A percentile compares a stretch with the other conserved stretches of the same genome.
phyloP scores from a whole-genome alignment of 2,888 invertebrate species.

The Unio delphinus region DNA sequence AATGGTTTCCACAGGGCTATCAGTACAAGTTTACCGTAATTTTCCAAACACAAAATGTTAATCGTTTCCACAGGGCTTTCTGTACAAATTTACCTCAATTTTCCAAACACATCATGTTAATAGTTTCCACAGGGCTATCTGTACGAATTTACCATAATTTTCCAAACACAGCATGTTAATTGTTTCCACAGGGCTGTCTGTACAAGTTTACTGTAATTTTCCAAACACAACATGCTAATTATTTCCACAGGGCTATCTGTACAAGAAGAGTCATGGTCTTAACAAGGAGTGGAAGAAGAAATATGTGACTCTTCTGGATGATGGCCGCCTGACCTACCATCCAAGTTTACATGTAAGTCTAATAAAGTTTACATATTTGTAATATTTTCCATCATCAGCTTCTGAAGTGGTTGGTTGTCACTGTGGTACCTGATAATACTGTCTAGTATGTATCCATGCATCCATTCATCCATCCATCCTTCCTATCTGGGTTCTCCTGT shows the following conservation, averaged over 20 bases:
- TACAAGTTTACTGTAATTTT: too few relatives aligned
- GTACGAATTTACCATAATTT: constrained; percentile 73
- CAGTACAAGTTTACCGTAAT: constrained; percentile 81
- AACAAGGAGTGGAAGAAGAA: constrained; percentile 99
- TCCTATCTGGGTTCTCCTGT: too few relatives aligned
- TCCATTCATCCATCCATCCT: too few relatives aligned
- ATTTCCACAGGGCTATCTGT: constrained; percentile 83
- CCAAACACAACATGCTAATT: not conserved
- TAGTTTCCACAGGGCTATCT: constrained; percentile 81
- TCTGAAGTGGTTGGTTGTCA: not conserved
- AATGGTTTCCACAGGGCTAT: constrained; percentile 78
- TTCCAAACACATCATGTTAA: not conserved
- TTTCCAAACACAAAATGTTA: not conserved
- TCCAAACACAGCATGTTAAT: not conserved
- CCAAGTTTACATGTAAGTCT: constrained; percentile 90
- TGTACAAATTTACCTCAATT: constrained; percentile 80
- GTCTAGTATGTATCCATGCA: not conserved
- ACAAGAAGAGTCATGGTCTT: constrained; percentile 91
- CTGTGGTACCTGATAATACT: too few relatives aligned
- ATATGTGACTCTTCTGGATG: constrained; percentile 95
- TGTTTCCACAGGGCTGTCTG: constrained; percentile 81
- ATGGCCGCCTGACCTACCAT: constrained; percentile 95
- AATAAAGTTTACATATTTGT: not conserved
- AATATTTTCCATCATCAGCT: not conserved
- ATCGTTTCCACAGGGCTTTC: constrained; percentile 78